Evolutionary conservation across 2,113 vertebrate genomes (phyloP), one percentile per base, ranked within the genome.

Genomic region (Phylloscopus whistleri): DNA sequence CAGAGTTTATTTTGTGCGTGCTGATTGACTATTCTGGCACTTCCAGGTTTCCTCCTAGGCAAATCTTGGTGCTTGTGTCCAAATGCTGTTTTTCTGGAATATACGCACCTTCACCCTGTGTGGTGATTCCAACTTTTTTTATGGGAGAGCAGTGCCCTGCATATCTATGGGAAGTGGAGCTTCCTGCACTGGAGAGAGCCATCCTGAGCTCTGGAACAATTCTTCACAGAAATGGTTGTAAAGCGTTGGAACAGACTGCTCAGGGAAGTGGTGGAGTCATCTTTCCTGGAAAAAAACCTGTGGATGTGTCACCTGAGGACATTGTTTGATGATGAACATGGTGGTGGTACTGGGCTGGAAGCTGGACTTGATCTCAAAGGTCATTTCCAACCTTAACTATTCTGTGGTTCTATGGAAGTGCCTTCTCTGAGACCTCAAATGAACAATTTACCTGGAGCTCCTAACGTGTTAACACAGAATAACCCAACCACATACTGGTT

Each of bases 61-160:
- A 53, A 53, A 10, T 0, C 1, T 28, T 73, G 53, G 18, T 22
- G 10, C 11, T 59, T 70, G 26, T 78, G 43, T 51, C 39, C 28
- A 63, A 84, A 78, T 24, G 8, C 5, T 39, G 33, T 13, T 87
- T 13, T 60, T 66, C 51, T 74, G 59, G n/a, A 27, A 4, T 55
- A 11, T 1, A 0, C 35, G 10, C 8, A 41, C 10, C 31, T 58
- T 60, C 41, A 16, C 1, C 1, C 8, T 1, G 8, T 13, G 43
- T 35, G 43, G 31, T 35, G 28, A 19, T 84, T 69, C 16, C 5
- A 17, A 15, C 7, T 33, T 3, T 13, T 31, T n/a, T 18, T 27
- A 20, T 0, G 2, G 21, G 7, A 13, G 8, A 77, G 13, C 1
- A 41, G 22, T 8, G 35, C 6, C 41, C 52, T 76, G 16, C 16